Conservation (phyloP, 2,888 invertebrate genomes). For the Neoitamus cyanurus region DNA sequence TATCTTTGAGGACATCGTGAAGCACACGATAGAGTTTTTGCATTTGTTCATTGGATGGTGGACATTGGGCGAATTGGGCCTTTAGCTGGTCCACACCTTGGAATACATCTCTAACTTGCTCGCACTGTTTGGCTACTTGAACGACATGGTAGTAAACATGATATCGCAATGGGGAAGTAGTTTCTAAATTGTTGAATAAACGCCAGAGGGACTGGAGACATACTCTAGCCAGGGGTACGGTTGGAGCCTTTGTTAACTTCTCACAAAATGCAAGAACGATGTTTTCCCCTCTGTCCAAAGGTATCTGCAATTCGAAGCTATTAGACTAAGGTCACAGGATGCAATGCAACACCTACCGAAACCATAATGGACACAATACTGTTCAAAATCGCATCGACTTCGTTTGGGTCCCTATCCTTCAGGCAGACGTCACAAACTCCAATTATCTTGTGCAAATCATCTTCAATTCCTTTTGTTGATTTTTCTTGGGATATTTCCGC, state of each 20-base stretch:
- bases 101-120: slow-evolving; percentile 86
- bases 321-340: no score
- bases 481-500: slow-evolving; percentile 94
- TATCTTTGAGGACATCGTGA: slow-evolving; percentile 89
- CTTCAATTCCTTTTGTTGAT: slow-evolving; percentile 88
- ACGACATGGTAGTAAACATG: slow-evolving; percentile 93
- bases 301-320: slow-evolving; percentile 73
- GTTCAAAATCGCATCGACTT: slow-evolving; percentile 93
- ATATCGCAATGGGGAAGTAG: slow-evolving; percentile 85
- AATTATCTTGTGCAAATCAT: slow-evolving; percentile 94
- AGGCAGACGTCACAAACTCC: slow-evolving; percentile 94
- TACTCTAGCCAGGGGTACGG: slow-evolving; percentile 80
- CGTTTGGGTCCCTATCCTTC: slow-evolving; percentile 81
- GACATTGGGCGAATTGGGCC: slow-evolving; percentile 81
- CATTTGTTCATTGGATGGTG: slow-evolving; percentile 88
- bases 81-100: slow-evolving; percentile 85
- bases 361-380: slow-evolving; percentile 97
- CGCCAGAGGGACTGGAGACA: slow-evolving; percentile 91
- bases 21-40: slow-evolving; percentile 89
- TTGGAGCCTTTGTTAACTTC: slow-evolving; percentile 88
- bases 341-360: slow-evolving; percentile 70
- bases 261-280: slow-evolving; percentile 92
- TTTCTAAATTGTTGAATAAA: slow-evolving; percentile 90
- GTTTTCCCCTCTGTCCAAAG: slow-evolving; percentile 87
- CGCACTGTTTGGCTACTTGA: slow-evolving; percentile 88